These are phyloP conservation scores for Leptobrachium leishanense DNA, from an alignment of 2,113 vertebrate genomes.

Conservation along the genomic window DNA sequence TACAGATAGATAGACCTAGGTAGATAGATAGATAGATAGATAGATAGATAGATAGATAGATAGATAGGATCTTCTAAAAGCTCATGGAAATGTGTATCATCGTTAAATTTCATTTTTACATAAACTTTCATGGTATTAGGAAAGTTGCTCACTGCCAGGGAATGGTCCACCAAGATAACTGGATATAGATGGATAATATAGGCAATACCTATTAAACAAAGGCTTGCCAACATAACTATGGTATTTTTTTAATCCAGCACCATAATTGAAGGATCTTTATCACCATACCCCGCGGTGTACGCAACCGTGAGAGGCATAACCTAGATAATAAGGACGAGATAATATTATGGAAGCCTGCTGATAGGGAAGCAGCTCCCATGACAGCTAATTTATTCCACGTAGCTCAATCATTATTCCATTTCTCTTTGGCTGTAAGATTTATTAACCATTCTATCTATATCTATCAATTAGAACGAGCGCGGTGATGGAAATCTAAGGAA, in stretches of 20 bases:
- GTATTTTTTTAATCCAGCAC: conserved; percentile 48
- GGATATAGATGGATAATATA: no score
- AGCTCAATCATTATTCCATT: conserved; percentile 54
- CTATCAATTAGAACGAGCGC: conserved; percentile 50
- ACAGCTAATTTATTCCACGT: conserved; percentile 56
- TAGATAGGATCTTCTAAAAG: no score
- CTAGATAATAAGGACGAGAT: conserved; percentile 63
- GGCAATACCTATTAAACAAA: conserved; percentile 39
- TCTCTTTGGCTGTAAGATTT: conserved; percentile 50
- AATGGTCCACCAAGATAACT: no score
- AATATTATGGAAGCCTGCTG: conserved; percentile 59
- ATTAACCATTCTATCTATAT: conserved; percentile 37
- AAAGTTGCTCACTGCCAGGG: no score
- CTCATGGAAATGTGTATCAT: no score
- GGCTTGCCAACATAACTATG: conserved; percentile 30
- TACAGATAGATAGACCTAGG: no score
- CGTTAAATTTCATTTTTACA: no score
- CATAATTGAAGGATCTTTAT: conserved; percentile 57
- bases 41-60: no score
- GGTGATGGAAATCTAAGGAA: conserved; percentile 34
- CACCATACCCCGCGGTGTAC: conserved; percentile 49
- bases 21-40: no score
- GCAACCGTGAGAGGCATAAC: conserved; percentile 57
- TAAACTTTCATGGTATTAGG: no score
- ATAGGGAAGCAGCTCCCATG: conserved; percentile 55